Conservation (phyloP, 1,140 invertebrate species). For the Drosophila leontia region DNA sequence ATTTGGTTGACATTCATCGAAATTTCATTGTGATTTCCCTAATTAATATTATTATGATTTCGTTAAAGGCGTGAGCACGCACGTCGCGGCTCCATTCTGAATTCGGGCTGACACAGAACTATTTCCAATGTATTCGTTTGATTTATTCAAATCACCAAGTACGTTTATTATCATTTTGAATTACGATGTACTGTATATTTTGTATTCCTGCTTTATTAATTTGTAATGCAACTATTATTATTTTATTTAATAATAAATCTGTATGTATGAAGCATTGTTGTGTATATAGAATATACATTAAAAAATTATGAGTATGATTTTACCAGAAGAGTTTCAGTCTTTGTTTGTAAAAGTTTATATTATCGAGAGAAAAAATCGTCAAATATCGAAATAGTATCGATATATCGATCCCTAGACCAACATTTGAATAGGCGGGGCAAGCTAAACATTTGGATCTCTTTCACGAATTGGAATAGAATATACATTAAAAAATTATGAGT, state of each 20-base stretch:
- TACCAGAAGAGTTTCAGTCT: constrained; percentile 31
- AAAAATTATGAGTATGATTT: constrained; percentile 73
- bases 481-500: constrained; percentile 76
- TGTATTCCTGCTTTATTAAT: constrained; percentile 78
- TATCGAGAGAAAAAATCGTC: background rate
- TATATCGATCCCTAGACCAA: background rate
- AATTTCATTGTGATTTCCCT: constrained; percentile 62
- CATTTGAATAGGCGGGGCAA: background rate
- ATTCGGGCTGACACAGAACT: constrained; percentile 38
- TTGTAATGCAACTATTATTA: constrained; percentile 75
- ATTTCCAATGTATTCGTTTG: constrained; percentile 52
- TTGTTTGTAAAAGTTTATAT: constrained; percentile 26
- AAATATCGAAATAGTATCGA: background rate
- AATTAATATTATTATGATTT: constrained; percentile 40
- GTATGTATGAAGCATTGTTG: constrained; percentile 73
- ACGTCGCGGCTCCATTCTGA: constrained; percentile 35
- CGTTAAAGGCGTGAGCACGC: constrained; percentile 15
- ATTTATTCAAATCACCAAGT: constrained; percentile 38
- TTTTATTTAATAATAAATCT: constrained; percentile 70
- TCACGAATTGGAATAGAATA: constrained; percentile 61
- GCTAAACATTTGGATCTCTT: constrained; percentile 11
- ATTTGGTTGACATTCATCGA: constrained; percentile 34
- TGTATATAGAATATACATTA: constrained; percentile 84
- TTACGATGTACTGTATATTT: constrained; percentile 55
- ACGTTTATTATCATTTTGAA: constrained; percentile 52